Evolutionary conservation across 2,113 vertebrate species (phyloP), one percentile per base, ranked within the genome.

Genomic region (Neogale vison): DNA sequence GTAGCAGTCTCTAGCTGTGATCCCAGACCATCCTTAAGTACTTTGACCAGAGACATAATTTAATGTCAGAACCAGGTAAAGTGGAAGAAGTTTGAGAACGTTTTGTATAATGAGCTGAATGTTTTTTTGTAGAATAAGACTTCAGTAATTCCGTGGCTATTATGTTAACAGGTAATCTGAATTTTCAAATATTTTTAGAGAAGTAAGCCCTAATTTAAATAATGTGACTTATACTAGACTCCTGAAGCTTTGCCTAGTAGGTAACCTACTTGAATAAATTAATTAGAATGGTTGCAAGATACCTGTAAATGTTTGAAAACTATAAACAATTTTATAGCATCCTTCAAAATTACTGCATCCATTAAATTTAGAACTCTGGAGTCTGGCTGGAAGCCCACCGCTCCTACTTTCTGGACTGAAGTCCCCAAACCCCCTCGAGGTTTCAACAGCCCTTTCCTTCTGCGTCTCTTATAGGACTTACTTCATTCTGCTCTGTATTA

Each of bases 281-380:
- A 94, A 17, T 55, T 94, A 88, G 83, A 80, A 3, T 93, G 26
- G n/a, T 85, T 93, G 76, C 10, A 85, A 47, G 39, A 72, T 69
- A 34, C 85, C 72, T 84, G 17, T 65, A 87, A 82, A 74, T 96
- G 24, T 81, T 94, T 87, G 45, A 65, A 91, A 90, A 59, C 81
- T 72, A 42, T 23, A 34, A 86, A 83, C 12, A 80, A 57, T 23
- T 84, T 97, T 52, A 63, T 4, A 84, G 50, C 42, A 55, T 89
- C 55, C 36, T 96, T 96, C 42, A 61, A 89, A 87, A 87, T 86
- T 63, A 83, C 88, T 91, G 69, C 21, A 76, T 74, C 57, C 45
- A 0, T 79, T 88, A 76, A 34, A 67, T 88, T 61, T 57, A 34
- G 42, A 39, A 42, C 23, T 55, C 90, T 36, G 52, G 6, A 42